phyloP scores from a whole-genome alignment of 2,888 invertebrate species.

The Trypoxylon attenuatum region DNA sequence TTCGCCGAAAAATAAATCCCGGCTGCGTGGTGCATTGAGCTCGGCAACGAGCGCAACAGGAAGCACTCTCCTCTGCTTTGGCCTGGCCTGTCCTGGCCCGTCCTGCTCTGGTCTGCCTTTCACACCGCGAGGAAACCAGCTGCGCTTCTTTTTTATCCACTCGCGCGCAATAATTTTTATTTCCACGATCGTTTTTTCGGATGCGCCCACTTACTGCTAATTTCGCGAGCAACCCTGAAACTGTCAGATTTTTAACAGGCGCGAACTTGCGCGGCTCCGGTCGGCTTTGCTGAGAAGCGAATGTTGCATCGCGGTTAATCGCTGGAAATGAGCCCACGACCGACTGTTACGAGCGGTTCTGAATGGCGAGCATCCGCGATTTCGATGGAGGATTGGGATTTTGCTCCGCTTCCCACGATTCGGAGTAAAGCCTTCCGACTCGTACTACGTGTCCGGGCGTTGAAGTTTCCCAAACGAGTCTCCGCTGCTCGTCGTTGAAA shows the following conservation, averaged over 20 bases:
- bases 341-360: background rate
- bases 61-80: slow-evolving; percentile 32
- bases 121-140: slow-evolving; percentile 36
- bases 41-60: slow-evolving; percentile 24
- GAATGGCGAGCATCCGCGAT: background rate
- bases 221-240: slow-evolving; percentile 25
- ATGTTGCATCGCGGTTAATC: background rate
- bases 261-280: background rate
- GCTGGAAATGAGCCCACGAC: background rate
- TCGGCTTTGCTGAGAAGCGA: too few species aligned
- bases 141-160: slow-evolving; percentile 32
- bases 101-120: too few species aligned
- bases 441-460: slow-evolving; percentile 29
- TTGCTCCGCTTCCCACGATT: background rate
- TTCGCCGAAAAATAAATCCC: slow-evolving; percentile 58
- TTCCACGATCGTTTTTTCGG: slow-evolving; percentile 27
- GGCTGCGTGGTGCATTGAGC: slow-evolving; percentile 15
- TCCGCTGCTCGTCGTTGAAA: slow-evolving; percentile 21
- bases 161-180: slow-evolving; percentile 26
- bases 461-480: slow-evolving; percentile 33
- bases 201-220: slow-evolving; percentile 30
- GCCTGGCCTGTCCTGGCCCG: too few species aligned
- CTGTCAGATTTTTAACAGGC: background rate
- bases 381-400: background rate
- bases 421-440: background rate